A percentile compares a stretch with the other conserved stretches of the same genome.
Evolutionary conservation across 2,797 vertebrate species (phyloP).

Genomic region (Gymnothorax reevesii): DNA sequence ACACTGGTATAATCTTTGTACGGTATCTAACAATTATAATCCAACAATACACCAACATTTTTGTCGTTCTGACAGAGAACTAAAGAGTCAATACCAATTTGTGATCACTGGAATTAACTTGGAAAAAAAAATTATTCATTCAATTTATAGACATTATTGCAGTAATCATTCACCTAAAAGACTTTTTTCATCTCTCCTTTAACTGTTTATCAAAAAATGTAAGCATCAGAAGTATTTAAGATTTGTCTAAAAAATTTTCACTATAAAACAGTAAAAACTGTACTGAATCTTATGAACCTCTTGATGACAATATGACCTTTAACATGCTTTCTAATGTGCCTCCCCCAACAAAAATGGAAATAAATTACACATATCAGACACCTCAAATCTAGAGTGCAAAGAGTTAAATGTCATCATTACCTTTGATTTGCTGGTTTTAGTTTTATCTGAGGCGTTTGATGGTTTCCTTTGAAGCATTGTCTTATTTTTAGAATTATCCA

Average conservation of each 20-base stretch:
- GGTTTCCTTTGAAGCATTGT: constrained; percentile 89
- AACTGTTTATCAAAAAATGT: not conserved
- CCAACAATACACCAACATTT: not conserved
- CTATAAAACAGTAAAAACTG: not conserved
- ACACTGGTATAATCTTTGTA: not conserved
- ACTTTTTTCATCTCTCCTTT: not conserved
- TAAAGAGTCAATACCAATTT: not conserved
- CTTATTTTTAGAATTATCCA: constrained; percentile 34
- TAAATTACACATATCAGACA: not conserved
- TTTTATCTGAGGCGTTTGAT: constrained; percentile 90
- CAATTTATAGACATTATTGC: not conserved
- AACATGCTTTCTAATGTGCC: not conserved
- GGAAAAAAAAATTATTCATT: not conserved
- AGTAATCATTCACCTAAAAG: not conserved
- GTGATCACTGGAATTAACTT: too few species aligned
- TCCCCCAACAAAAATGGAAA: not conserved
- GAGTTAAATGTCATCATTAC: constrained; percentile 62
- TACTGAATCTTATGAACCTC: not conserved
- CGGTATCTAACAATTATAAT: not conserved
- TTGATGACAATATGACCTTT: not conserved
- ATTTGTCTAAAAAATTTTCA: not conserved
- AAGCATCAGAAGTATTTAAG: not conserved
- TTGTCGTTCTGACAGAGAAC: not conserved
- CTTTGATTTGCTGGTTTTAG: constrained; percentile 87
- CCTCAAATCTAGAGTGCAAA: not conserved